Evolutionary conservation across 1,140 invertebrate genomes (phyloP), one percentile per base, ranked within the genome.

Genomic region (Matsumurasca onukii): DNA sequence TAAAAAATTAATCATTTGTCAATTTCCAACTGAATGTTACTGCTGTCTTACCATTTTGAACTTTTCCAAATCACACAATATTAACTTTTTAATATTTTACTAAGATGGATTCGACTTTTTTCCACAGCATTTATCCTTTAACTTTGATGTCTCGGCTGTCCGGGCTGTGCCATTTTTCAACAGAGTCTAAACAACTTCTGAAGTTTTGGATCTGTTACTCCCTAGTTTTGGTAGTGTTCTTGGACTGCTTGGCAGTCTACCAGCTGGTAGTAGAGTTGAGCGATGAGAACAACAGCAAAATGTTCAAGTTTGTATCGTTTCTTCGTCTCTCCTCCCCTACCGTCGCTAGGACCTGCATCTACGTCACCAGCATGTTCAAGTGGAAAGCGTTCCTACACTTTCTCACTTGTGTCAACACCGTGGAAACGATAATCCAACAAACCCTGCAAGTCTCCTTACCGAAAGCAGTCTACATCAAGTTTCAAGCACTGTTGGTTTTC

Each of bases 221-320:
- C 5, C 5, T 59, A 9, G 25, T 59, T 27, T 27, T 59, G 25
- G 24, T 9, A 22, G 55, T 27, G 3, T 27, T 59, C 9, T 27
- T 29, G 55, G n/a, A 22, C 22, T 59, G 1, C 22, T 5, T 59
- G 2, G 25, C 55, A 5, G 55, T 29, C 25, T 59, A 59, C 25
- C 55, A 59, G 24, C 55, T 59, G 5, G 25, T 22, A 22, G 2
- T 3, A 24, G 55, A 59, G 30, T 27, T 59, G 9, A 29, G 24
- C n/a, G 24, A 59, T 29, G 3, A 59, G 30, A 29, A 59, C 55
- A 59, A 59, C 5, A 5, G 24, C 3, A 59, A 59, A 29, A 22
- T 59, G 15, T 59, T 59, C n/a, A 59, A 59, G 30, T 59, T 59
- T 59, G 55, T 59, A 2, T 22, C 55, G 15, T 59, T 59, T 29